A percentile compares a stretch with the other conserved stretches of the same genome.
phyloP scores from a whole-genome alignment of 1,140 invertebrate genomes.

The Diuraphis noxia region DNA sequence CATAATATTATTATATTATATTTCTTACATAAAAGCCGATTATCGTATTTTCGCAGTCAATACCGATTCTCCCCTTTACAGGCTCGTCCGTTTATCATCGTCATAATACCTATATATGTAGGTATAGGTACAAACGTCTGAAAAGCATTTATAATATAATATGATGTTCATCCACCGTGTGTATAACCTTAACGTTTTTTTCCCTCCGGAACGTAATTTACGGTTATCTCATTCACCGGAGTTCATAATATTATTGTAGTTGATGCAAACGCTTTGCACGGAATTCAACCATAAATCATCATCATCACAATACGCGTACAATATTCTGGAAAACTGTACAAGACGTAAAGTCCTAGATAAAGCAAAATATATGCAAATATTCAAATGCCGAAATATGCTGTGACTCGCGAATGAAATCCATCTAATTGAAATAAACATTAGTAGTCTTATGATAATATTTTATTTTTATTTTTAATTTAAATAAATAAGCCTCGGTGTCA shows the following conservation, averaged over 20 bases:
- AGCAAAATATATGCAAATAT: not conserved
- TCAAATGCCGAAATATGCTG: not conserved
- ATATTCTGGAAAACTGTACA: not conserved
- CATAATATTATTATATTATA: not conserved
- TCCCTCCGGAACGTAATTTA: not conserved
- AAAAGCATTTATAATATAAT: not conserved
- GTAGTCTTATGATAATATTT: too few relatives aligned
- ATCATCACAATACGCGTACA: not conserved
- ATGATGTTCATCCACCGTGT: not conserved
- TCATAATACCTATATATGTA: not conserved
- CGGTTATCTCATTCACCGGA: slow-evolving; percentile 7
- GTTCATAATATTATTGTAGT: slow-evolving; percentile 8
- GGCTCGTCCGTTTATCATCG: not conserved
- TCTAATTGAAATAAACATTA: not conserved
- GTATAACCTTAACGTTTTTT: not conserved
- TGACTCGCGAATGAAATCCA: not conserved
- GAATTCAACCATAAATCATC: slow-evolving; percentile 17
- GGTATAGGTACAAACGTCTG: not conserved
- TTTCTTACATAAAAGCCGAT: not conserved
- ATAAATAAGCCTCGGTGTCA: too few relatives aligned
- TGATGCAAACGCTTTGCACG: not conserved
- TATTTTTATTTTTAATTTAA: too few relatives aligned
- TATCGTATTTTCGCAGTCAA: slow-evolving; percentile 21
- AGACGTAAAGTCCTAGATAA: not conserved
- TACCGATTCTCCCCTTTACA: not conserved